Conservation (phyloP, 2,797 vertebrate species). For the Amblyopsis hoosieri region DNA sequence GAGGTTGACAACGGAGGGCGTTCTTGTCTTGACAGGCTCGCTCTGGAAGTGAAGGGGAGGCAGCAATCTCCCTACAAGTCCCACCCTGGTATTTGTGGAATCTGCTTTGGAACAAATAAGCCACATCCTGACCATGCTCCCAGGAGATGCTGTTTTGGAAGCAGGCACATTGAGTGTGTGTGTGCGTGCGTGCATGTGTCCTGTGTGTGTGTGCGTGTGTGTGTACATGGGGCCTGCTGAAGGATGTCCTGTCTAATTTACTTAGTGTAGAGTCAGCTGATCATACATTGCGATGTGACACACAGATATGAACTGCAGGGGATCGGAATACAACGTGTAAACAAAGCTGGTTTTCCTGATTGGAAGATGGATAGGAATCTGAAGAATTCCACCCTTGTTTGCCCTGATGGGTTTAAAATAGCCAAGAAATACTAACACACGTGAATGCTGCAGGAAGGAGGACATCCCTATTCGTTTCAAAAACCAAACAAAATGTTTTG, state of each 20-base stretch:
- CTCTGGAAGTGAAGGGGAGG: slow-evolving; percentile 53
- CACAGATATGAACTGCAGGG: neutral
- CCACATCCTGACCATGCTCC: slow-evolving; percentile 76
- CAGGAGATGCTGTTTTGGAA: slow-evolving; percentile 52
- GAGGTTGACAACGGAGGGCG: slow-evolving; percentile 22
- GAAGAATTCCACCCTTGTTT: neutral
- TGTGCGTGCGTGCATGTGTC: neutral
- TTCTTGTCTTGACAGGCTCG: slow-evolving; percentile 52
- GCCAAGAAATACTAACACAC: neutral
- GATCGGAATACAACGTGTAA: neutral
- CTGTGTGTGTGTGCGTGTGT: neutral
- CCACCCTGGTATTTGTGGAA: slow-evolving; percentile 83
- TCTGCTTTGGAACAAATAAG: slow-evolving; percentile 81
- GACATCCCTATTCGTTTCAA: neutral
- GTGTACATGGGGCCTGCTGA: neutral
- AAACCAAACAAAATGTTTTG: too few species aligned
- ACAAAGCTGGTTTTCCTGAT: neutral
- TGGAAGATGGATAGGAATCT: slow-evolving; percentile 2
- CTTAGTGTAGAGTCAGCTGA: neutral
- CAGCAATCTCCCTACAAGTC: slow-evolving; percentile 67
- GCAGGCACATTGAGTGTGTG: slow-evolving; percentile 42
- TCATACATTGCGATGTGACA: neutral
- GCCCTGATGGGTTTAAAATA: neutral
- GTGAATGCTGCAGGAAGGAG: neutral
- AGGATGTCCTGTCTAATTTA: slow-evolving; percentile 3